A percentile compares a stretch with the other conserved stretches of the same genome.
Evolutionary conservation across 2,888 invertebrate genomes (phyloP).

Genomic region (Pammene aurita): DNA sequence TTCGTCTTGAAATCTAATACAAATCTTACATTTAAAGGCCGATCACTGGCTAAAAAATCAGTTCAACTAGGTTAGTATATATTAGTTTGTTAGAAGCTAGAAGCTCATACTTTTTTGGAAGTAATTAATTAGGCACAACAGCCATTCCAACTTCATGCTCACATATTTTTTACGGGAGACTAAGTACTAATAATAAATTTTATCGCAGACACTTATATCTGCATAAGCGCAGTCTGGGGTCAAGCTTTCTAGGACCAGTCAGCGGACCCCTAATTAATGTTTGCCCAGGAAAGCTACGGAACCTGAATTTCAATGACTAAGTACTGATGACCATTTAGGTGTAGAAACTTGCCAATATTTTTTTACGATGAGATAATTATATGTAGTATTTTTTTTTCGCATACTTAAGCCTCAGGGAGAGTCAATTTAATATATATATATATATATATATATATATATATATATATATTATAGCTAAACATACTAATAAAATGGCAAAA

Average conservation of each 20-base stretch:
- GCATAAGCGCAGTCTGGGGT: constrained; percentile 63
- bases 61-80: too few species aligned
- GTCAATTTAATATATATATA: too few species aligned
- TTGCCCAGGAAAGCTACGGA: constrained; percentile 29
- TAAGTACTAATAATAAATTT: constrained; percentile 33
- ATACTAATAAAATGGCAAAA: too few species aligned
- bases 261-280: constrained; percentile 49
- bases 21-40: too few species aligned
- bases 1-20: background rate
- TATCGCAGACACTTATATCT: constrained; percentile 39
- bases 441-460: too few species aligned
- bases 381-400: background rate
- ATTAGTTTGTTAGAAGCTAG: too few species aligned
- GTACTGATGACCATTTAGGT: constrained; percentile 5
- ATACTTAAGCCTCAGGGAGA: background rate
- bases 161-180: constrained; percentile 20
- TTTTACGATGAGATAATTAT: background rate
- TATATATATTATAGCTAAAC: too few species aligned
- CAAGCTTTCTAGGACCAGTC: constrained; percentile 70
- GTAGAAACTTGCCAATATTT: constrained; percentile 5
- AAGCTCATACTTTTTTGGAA: too few species aligned
- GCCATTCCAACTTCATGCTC: background rate
- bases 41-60: too few species aligned
- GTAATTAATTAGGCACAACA: too few species aligned
- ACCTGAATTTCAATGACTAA: constrained; percentile 33